Percentiles rank a stretch among this genome's conserved stretches.
These are phyloP conservation scores for Pteropus alecto DNA, from an alignment of 2,113 vertebrate species.

Conservation along the genomic window DNA sequence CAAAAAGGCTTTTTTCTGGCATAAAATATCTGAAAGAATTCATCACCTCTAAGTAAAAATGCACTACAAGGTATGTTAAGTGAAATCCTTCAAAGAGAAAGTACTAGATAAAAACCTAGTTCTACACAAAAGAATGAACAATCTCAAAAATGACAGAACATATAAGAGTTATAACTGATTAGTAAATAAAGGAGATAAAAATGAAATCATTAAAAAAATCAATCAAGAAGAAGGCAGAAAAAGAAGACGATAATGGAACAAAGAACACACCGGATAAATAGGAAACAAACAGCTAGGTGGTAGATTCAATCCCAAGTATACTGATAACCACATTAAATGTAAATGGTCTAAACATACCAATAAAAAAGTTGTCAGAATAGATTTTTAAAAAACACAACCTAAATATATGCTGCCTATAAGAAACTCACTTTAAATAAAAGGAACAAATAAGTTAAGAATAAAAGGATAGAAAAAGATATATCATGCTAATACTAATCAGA, in stretches of 20 bases:
- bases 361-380: neutral
- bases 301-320: neutral
- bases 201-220: neutral
- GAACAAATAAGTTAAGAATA: neutral
- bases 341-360: neutral
- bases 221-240: neutral
- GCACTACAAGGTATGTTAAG: neutral
- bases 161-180: neutral
- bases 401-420: neutral
- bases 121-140: neutral
- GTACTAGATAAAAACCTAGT: neutral
- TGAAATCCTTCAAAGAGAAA: neutral
- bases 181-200: neutral
- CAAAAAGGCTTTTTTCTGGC: neutral
- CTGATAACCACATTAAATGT: neutral
- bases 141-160: neutral
- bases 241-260: neutral
- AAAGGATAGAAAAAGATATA: neutral
- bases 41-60: neutral
- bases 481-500: neutral
- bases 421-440: neutral
- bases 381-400: neutral
- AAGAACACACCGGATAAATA: neutral
- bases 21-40: neutral
- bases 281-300: neutral